A percentile compares a stretch with the other conserved stretches of the same genome.
Evolutionary conservation across 64 coral and sea anemone species (phyloP).

Genomic region (Stichodactyla helianthus): DNA sequence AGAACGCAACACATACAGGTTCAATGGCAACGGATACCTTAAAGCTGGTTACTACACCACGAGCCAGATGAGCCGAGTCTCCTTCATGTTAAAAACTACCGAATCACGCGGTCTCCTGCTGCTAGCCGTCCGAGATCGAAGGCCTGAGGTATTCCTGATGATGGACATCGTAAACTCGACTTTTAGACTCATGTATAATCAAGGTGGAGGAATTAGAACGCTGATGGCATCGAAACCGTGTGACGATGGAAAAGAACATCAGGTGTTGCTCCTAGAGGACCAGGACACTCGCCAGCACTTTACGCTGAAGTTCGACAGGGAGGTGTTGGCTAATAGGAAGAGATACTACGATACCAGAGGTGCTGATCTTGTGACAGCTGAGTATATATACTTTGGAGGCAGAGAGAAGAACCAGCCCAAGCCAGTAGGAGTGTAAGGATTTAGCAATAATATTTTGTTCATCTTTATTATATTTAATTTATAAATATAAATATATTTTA

Average conservation of each 20-base stretch:
- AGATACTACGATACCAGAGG: not conserved
- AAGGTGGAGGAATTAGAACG: not conserved
- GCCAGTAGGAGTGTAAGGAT: conserved; percentile 49
- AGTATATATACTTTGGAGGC: conserved; percentile 48
- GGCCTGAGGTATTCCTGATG: not conserved
- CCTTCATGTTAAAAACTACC: conserved; percentile 33
- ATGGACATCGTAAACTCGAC: conserved; percentile 36
- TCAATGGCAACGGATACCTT: conserved; percentile 3
- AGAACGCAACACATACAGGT: not conserved
- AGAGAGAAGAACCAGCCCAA: not conserved
- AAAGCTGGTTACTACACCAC: not conserved
- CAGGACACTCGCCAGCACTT: not conserved
- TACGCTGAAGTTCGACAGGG: not conserved
- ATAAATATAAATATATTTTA: too few relatives aligned
- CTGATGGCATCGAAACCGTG: not conserved
- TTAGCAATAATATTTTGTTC: not conserved
- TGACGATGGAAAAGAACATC: not conserved
- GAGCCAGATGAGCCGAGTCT: not conserved
- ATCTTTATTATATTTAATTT: not conserved
- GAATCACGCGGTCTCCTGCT: conserved; percentile 39
- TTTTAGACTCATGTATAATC: conserved; percentile 26
- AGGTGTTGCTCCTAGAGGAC: not conserved
- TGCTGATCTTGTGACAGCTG: not conserved
- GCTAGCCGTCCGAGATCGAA: conserved; percentile 2
- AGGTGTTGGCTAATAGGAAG: not conserved